Percentiles rank a stretch among this genome's conserved stretches.
Evolutionary conservation across 2,113 vertebrate genomes (phyloP).

Genomic region (Ameiurus melas): DNA sequence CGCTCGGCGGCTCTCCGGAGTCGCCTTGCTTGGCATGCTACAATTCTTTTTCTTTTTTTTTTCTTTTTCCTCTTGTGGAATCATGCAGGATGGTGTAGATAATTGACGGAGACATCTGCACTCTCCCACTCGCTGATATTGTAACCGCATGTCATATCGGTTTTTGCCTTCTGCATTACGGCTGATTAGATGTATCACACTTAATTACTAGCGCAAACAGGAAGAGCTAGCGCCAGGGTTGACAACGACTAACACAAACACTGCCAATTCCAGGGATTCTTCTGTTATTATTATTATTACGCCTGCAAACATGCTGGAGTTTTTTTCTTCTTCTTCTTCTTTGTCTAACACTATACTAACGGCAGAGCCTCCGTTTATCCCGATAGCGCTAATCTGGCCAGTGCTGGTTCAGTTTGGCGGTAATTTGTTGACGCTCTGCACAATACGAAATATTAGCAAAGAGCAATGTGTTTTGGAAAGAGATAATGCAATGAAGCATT

Average conservation of each 20-base stretch:
- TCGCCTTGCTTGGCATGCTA: neutral
- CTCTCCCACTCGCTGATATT: conserved; percentile 43
- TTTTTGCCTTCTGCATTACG: conserved; percentile 48
- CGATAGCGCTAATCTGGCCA: neutral
- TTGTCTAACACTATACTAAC: neutral
- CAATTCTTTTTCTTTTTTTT: neutral
- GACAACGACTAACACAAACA: conserved; percentile 37
- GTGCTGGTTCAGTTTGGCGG: neutral
- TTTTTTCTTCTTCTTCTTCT: neutral
- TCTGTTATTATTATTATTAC: conserved; percentile 2
- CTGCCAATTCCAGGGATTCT: conserved; percentile 30
- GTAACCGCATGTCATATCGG: conserved; percentile 47
- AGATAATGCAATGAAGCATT: too few relatives aligned
- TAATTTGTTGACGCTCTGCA: neutral
- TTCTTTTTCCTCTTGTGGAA: neutral
- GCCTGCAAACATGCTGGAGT: conserved; percentile 31
- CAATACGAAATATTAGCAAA: neutral
- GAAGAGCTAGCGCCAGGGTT: conserved; percentile 16
- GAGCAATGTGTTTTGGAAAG: too few relatives aligned
- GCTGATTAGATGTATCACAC: conserved; percentile 57
- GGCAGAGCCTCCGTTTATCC: conserved; percentile 5
- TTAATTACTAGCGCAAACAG: conserved; percentile 50
- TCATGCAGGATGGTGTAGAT: conserved; percentile 26
- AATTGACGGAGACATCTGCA: conserved; percentile 43
- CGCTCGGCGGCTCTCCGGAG: conserved; percentile 2